A percentile compares a stretch with the other conserved stretches of the same genome.
phyloP scores from a whole-genome alignment of 1,140 invertebrate genomes.

The Lepeophtheirus salmonis region DNA sequence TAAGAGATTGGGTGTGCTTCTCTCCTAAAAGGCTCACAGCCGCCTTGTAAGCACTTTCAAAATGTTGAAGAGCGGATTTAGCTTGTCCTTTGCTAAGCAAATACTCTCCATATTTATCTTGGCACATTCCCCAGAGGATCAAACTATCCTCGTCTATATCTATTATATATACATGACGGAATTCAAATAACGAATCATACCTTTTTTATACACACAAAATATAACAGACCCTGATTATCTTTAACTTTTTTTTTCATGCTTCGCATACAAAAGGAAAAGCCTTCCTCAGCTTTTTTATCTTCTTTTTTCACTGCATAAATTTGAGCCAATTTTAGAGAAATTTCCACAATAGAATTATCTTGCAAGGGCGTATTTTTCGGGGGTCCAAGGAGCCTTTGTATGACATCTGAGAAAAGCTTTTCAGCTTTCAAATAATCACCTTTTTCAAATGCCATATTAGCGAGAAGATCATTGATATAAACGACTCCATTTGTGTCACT shows the following conservation, averaged over 20 bases:
- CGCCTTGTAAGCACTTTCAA: neutral
- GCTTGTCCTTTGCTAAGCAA: slow-evolving; percentile 30
- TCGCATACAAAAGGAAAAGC: slow-evolving; percentile 53
- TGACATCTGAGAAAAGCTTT: slow-evolving; percentile 54
- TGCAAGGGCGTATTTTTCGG: slow-evolving; percentile 39
- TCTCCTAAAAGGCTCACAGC: slow-evolving; percentile 1
- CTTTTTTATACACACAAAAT: no score
- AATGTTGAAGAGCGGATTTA: neutral
- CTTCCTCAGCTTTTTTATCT: slow-evolving; percentile 44
- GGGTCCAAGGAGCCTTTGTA: slow-evolving; percentile 34
- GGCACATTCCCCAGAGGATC: slow-evolving; percentile 44
- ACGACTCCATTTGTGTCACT: slow-evolving; percentile 51
- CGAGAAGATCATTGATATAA: slow-evolving; percentile 74
- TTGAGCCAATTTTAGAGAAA: slow-evolving; percentile 40
- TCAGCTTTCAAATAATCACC: slow-evolving; percentile 61
- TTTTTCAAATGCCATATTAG: slow-evolving; percentile 58
- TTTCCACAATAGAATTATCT: slow-evolving; percentile 53
- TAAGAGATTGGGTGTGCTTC: slow-evolving; percentile 6
- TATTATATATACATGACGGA: neutral
- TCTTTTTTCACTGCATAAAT: slow-evolving; percentile 38
- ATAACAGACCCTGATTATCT: slow-evolving; percentile 18
- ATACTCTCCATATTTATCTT: slow-evolving; percentile 63
- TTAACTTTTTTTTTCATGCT: slow-evolving; percentile 37
- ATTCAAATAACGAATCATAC: neutral
- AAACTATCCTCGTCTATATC: slow-evolving; percentile 32